Evolutionary conservation across 2,113 vertebrate genomes (phyloP).

Genomic region (Ursus arctos): DNA sequence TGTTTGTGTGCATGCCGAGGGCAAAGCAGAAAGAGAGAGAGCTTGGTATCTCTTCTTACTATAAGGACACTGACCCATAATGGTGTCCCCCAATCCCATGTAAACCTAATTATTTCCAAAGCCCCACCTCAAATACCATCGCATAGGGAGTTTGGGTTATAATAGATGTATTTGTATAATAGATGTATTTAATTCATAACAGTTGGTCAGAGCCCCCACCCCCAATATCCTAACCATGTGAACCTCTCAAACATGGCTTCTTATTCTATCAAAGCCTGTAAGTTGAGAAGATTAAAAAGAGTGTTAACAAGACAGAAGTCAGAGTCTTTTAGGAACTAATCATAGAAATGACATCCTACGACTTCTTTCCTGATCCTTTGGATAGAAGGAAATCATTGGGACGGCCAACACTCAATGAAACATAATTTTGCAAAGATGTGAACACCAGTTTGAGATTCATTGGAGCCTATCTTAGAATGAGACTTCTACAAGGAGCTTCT

Average conservation of each 20-base stretch:
- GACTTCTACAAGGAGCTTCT: neutral
- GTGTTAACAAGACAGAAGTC: neutral
- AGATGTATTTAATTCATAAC: neutral
- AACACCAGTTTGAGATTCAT: too few species aligned
- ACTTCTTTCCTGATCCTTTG: neutral
- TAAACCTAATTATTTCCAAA: neutral
- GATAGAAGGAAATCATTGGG: neutral
- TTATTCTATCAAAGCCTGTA: neutral
- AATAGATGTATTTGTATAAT: neutral
- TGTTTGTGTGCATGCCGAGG: neutral
- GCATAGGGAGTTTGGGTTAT: neutral
- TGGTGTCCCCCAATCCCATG: neutral
- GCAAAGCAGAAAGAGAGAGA: neutral
- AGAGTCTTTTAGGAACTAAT: neutral
- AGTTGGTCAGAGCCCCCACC: neutral
- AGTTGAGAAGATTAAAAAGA: too few species aligned
- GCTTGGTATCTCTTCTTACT: neutral
- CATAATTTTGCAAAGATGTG: neutral
- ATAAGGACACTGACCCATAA: neutral
- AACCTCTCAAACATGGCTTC: neutral
- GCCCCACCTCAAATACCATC: too few species aligned
- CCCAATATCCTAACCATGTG: rapidly evolving
- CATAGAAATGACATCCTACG: neutral
- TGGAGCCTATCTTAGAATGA: neutral
- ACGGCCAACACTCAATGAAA: neutral